These are phyloP conservation scores for Lepus europaeus DNA, from an alignment of 2,113 vertebrate species.

Conservation along the genomic window DNA sequence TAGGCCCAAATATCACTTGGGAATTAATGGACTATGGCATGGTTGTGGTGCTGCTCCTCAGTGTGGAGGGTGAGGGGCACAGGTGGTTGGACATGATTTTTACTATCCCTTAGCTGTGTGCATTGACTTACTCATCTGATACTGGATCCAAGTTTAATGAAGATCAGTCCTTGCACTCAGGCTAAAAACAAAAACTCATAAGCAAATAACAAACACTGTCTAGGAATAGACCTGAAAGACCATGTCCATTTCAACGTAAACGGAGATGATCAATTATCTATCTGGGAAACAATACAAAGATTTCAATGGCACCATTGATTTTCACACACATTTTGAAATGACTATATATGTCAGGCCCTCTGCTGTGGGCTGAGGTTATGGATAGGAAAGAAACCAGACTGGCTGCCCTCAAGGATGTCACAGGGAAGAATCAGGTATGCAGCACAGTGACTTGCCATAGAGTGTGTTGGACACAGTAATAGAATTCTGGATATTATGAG, in stretches of 20 bases:
- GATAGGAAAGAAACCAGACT: not conserved
- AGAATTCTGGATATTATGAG: not conserved
- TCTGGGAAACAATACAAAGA: conserved; percentile 17
- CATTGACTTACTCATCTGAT: not conserved
- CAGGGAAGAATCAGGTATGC: not conserved
- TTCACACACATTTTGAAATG: conserved; percentile 7
- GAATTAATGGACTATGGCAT: not conserved
- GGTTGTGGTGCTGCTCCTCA: not conserved
- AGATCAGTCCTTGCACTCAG: not conserved
- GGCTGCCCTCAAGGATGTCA: not conserved
- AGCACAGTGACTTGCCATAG: not conserved
- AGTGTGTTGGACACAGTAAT: not conserved
- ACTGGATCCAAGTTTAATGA: not conserved
- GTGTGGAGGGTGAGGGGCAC: not conserved
- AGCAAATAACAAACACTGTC: conserved; percentile 31
- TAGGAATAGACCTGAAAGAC: not conserved
- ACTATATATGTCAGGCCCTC: not conserved
- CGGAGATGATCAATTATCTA: conserved; percentile 2
- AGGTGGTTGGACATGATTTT: not conserved
- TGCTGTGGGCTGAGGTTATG: not conserved
- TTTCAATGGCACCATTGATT: conserved; percentile 32
- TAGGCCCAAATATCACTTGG: not conserved
- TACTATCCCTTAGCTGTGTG: not conserved
- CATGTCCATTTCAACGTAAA: not conserved
- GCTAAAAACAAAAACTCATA: conserved; percentile 22